A percentile compares a stretch with the other conserved stretches of the same genome.
Evolutionary conservation across 1,140 invertebrate species (phyloP).

Genomic region (Ganaspis sp.): DNA sequence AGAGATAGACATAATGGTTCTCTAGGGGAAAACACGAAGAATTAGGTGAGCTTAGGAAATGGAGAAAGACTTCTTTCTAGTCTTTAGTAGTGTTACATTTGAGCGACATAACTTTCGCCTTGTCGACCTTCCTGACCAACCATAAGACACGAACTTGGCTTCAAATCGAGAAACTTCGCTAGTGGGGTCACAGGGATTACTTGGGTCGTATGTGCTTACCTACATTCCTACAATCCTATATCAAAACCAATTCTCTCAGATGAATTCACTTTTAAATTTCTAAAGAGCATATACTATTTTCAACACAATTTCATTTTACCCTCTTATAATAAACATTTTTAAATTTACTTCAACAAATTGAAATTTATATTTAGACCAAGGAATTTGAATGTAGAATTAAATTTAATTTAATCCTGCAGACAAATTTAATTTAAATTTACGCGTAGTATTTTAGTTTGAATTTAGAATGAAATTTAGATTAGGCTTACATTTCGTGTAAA

Average conservation of each 20-base stretch:
- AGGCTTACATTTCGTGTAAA: neutral
- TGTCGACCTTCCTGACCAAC: constrained; percentile 33
- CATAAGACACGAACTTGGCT: constrained; percentile 37
- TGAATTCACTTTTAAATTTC: constrained; percentile 36
- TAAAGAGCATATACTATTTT: constrained; percentile 22
- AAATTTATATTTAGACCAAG: neutral
- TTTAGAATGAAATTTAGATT: constrained; percentile 10
- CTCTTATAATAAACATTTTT: neutral
- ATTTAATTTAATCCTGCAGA: neutral
- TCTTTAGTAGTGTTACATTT: neutral
- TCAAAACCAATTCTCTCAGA: constrained; percentile 38
- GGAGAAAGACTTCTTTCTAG: constrained; percentile 6
- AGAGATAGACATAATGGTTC: constrained; percentile 12
- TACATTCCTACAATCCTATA: constrained; percentile 33
- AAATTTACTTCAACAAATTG: neutral
- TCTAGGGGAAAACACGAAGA: constrained; percentile 5
- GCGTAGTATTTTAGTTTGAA: neutral
- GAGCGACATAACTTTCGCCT: constrained; percentile 4
- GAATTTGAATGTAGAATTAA: constrained; percentile 11
- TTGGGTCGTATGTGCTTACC: constrained; percentile 51
- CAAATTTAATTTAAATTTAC: constrained; percentile 11
- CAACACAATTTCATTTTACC: no score
- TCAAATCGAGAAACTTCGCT: constrained; percentile 32
- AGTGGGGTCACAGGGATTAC: constrained; percentile 41
- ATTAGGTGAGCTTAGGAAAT: constrained; percentile 22